phyloP scores from a whole-genome alignment of 2,888 invertebrate genomes.

The Sesamia inferens region DNA sequence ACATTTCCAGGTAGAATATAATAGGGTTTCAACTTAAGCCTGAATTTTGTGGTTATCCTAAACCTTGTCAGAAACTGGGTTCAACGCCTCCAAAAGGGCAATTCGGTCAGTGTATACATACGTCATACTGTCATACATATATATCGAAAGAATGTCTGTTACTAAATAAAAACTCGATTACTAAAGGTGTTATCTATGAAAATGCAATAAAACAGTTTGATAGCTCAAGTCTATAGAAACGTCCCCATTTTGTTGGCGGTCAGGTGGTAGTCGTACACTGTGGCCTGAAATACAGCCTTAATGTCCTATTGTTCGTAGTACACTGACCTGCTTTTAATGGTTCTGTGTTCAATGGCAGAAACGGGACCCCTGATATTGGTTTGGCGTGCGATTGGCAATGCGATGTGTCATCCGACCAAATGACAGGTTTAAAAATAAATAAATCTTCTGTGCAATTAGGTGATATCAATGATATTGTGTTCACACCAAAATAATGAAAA shows the following conservation, averaged over 20 bases:
- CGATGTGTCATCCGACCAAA: background rate
- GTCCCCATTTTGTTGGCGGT: conserved; percentile 49
- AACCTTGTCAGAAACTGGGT: conserved; percentile 22
- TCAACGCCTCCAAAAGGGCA: conserved; percentile 46
- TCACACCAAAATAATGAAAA: background rate
- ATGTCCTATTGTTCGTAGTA: conserved; percentile 62
- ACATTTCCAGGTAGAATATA: conserved; percentile 7
- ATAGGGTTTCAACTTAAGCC: conserved; percentile 5
- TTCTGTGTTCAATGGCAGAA: conserved; percentile 9
- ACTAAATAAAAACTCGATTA: conserved; percentile 49
- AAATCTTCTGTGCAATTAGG: background rate
- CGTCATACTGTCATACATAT: conserved; percentile 8
- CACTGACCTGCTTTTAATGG: conserved; percentile 63
- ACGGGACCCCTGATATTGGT: background rate
- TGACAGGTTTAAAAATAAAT: background rate
- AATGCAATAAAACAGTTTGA: conserved; percentile 56
- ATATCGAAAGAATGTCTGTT: conserved; percentile 14
- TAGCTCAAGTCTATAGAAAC: conserved; percentile 62
- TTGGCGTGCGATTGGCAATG: background rate
- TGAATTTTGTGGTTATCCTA: conserved; percentile 36
- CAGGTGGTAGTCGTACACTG: conserved; percentile 59
- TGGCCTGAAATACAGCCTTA: conserved; percentile 60
- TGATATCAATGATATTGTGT: background rate
- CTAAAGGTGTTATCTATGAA: conserved; percentile 54
- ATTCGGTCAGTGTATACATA: conserved; percentile 22